Percentiles rank a stretch among this genome's conserved stretches.
Conservation (phyloP, 1,140 invertebrate species). For the Pygmarrhopalites habei region DNA sequence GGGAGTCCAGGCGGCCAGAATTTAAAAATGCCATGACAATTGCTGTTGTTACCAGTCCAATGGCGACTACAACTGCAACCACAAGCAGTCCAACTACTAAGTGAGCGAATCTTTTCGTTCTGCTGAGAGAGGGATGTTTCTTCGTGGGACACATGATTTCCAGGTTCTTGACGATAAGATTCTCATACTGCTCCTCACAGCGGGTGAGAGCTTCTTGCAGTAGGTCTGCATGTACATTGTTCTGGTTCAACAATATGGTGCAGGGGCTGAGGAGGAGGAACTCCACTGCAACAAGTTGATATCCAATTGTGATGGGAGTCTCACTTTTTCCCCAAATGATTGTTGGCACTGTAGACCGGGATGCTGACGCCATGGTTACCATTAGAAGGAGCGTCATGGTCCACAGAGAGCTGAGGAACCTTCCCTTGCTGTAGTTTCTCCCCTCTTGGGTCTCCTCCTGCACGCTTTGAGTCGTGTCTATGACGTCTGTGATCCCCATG, state of each 20-base stretch:
- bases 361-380: too few relatives aligned
- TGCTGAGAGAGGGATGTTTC: background rate
- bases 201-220: background rate
- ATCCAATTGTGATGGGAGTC: background rate
- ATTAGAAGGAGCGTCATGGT: too few relatives aligned
- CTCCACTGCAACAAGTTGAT: background rate
- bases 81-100: background rate
- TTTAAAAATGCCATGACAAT: background rate
- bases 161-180: background rate
- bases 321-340: background rate
- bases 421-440: background rate
- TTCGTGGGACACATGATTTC: constrained; percentile 6
- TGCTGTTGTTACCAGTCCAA: background rate
- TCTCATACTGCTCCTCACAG: background rate
- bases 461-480: too few relatives aligned
- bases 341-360: background rate
- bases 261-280: background rate
- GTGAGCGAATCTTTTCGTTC: background rate
- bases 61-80: background rate
- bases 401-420: too few relatives aligned
- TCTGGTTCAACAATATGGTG: background rate
- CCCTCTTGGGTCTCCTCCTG: too few relatives aligned
- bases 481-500: background rate
- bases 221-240: background rate
- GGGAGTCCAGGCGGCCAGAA: too few relatives aligned